Evolutionary conservation across 2,113 vertebrate species (phyloP), one percentile per base, ranked within the genome.

Genomic region (Chaetorhynchus papuensis): DNA sequence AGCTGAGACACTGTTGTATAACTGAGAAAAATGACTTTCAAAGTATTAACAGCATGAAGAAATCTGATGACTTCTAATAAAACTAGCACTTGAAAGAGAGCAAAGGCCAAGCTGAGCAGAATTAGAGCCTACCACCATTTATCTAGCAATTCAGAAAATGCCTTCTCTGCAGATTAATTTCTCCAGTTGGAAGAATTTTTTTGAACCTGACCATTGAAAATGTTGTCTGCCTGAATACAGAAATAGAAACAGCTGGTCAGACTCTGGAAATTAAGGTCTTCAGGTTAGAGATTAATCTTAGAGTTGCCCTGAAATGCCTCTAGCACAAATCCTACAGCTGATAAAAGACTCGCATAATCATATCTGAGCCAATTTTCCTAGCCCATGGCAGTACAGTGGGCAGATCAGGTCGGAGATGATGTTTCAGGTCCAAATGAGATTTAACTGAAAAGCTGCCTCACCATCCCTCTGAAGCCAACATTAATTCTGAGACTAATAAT

Each of bases 61-160:
- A 83, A 75, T 83, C 64, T 77, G 76, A 92, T 39, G 47, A 81
- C 64, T 71, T 93, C 59, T 59, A 94, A 96, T 87, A 95, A 96
- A 92, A 83, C 64, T 52, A 81, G 35, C 56, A 86, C 63, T 92
- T 92, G 75, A 94, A 91, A 83, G 52, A 66, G 85, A 88, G 60
- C 68, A 92, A 93, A 96, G 95, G 94, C 65, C 90, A 95, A 80
- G 37, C 47, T 88, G 82, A 91, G 90, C 13, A 88, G 89, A 94
- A 95, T 96, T 92, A 90, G 24, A 93, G 56, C 31, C 82, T 74
- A 81, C 30, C 22, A 49, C 37, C 47, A 60, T 88, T 90, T 83
- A 91, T 87, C 79, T 68, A 68, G 60, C 44, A 49, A 87, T 66
- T 91, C 79, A 89, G 85, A 92, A 92, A 93, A 81, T 60, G 79